A percentile compares a stretch with the other conserved stretches of the same genome.
Conservation (phyloP, 2,113 vertebrate species). For the Elephas maximus region DNA sequence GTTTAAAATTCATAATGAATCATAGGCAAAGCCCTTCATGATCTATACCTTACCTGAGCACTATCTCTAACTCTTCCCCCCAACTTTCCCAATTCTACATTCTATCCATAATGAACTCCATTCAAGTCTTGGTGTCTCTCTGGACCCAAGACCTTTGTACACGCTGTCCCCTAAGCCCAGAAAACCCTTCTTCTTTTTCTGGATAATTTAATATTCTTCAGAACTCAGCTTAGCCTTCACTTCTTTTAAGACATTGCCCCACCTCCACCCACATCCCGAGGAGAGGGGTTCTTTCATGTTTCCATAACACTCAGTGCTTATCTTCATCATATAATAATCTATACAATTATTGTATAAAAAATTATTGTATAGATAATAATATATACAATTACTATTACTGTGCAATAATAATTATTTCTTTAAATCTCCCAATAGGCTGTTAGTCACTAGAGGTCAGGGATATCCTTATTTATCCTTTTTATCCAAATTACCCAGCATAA, state of each 20-base stretch:
- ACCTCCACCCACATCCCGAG: not conserved
- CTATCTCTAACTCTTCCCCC: not conserved
- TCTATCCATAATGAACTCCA: not conserved
- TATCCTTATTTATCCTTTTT: not conserved
- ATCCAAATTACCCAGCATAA: not conserved
- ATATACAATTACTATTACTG: not conserved
- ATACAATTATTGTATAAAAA: no score
- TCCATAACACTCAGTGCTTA: not conserved
- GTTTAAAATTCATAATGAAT: not conserved
- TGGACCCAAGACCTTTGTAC: not conserved
- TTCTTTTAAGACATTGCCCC: not conserved
- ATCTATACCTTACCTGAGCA: not conserved
- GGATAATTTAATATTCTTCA: constrained; percentile 1
- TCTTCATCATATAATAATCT: not conserved
- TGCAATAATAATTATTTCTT: not conserved
- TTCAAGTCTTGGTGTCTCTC: not conserved
- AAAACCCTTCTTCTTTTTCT: not conserved
- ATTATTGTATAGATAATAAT: no score
- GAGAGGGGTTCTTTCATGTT: not conserved
- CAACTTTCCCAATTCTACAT: not conserved
- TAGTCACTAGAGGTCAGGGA: not conserved
- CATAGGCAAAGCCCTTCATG: not conserved
- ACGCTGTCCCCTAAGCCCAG: not conserved
- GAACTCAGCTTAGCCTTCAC: not conserved
- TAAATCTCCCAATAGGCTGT: not conserved